phyloP scores from a whole-genome alignment of 2,113 vertebrate species.

The Passer montanus region DNA sequence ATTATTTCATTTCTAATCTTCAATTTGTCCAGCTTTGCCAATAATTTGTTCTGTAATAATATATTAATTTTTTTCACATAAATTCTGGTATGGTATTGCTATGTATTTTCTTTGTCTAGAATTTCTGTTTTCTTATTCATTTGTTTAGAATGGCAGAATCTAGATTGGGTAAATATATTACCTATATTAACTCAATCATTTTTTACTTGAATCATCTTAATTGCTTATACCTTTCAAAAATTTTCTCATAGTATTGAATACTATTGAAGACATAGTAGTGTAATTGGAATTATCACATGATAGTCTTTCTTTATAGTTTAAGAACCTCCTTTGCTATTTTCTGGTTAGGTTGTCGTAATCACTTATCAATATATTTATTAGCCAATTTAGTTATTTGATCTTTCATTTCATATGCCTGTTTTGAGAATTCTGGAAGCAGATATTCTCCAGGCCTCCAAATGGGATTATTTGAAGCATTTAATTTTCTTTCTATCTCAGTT shows the following conservation, averaged over 20 bases:
- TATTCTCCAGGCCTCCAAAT: neutral
- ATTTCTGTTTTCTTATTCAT: neutral
- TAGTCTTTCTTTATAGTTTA: neutral
- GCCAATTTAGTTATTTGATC: neutral
- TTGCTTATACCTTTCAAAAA: neutral
- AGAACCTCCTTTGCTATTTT: neutral
- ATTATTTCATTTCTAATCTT: neutral
- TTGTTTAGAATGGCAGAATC: neutral
- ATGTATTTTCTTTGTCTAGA: neutral
- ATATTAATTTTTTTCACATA: neutral
- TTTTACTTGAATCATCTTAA: neutral
- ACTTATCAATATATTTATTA: neutral
- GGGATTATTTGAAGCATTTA: neutral
- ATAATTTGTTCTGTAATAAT: neutral
- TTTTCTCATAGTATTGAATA: neutral
- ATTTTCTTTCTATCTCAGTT: constrained; percentile 4
- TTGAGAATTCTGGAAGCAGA: neutral
- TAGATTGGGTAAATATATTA: neutral
- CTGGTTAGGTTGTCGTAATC: neutral
- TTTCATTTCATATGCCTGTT: neutral
- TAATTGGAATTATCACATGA: neutral
- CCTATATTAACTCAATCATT: neutral
- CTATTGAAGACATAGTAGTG: neutral
- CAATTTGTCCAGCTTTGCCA: neutral
- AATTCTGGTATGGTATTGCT: neutral